Base-by-base conservation (phyloP, 1,140 invertebrate species). In the Diorhabda elongata region DNA sequence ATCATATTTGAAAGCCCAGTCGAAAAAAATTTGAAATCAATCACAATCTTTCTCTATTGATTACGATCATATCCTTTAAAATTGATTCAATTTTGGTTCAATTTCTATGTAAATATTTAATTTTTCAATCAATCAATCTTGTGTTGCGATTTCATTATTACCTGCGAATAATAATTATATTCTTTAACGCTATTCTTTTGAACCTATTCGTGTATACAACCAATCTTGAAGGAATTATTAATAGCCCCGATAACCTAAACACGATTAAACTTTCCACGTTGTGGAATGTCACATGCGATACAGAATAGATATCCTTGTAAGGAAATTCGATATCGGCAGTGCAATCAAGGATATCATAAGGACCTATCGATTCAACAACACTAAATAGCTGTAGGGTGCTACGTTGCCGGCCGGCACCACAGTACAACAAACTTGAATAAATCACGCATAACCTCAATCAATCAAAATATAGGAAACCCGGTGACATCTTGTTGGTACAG, bases 401-500 rank as follows among this genome's bases (percentile, higher is more conserved):
- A 59, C n/a, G 58, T 8, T 42, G 42, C 41, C 26, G 59, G 6
- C 3, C 59, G 26, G 41, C 59, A 61, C 59, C 26, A 26, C 42
- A 42, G 4, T 42, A 42, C 42, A 11, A 52, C 47, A 52, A 52
- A 52, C 6, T n/a, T 8, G 42, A 41, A 61, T 61, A 61, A 42
- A 61, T 61, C 59, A 61, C 59, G 59, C 59, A 61, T 11, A 61
- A 61, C 59, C 59, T 61, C 59, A 61, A 61, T 61, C 59, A 61
- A 61, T 61, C 59, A 61, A 61, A 61, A 61, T 43, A 61, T 11
- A 61, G 59, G 59, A 61, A 52, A 61, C 59, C 26, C 59, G 59
- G 9, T 61, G 59, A 61, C 59, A 61, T 61, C 59, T 43, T 43
- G 59, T 61, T 61, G 47, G 59, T 61, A 61, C 42, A 61, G 59